Evolutionary conservation across 2,797 vertebrate genomes (phyloP), one percentile per base, ranked within the genome.

Genomic region (Spinus pinus): DNA sequence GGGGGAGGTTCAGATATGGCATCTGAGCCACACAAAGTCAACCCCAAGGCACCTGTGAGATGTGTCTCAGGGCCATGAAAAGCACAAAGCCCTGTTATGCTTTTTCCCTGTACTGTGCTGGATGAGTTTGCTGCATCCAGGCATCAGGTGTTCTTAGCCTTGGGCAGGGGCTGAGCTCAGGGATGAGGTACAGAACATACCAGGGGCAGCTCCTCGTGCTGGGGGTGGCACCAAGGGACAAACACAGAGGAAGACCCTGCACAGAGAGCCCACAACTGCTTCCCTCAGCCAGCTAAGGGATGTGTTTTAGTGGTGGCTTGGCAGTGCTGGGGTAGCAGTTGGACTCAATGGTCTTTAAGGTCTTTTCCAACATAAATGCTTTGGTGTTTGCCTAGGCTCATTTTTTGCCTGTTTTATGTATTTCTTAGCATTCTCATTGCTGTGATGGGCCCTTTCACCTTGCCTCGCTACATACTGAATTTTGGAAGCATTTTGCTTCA

Each of bases 211-310:
- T 10, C 20, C 31, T 66, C 2, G 0, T 35, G 70, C 37, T 20
- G 7, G 19, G 19, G 33, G 46, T 65, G 51, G 28, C 64, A 24
- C 30, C 0, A 39, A 70, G 67, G 62, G 44, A 67, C 44, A 71
- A 49, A 30, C 20, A 27, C 4, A 4, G 67, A 82, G 37, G 22
- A 61, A 33, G 25, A n/a, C 4, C 5, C 46, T 53, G 15, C 10
- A 13, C 0, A 58, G 44, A 18, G n/a, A 58, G 41, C 14, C 37
- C 1, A 0, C 7, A 27, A 57, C 35, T 12, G 2, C 41, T 79
- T 60, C 16, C 39, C 0, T 30, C 51, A 56, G 73, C 62, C 47
- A 18, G 56, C 83, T 39, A 39, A 46, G 39, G 30, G 1, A 53
- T 4, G 13, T 60, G 53, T 47, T 78, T 53, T 21, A 47, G 53